phyloP scores from a whole-genome alignment of 2,113 vertebrate genomes.

The Ameiurus melas region DNA sequence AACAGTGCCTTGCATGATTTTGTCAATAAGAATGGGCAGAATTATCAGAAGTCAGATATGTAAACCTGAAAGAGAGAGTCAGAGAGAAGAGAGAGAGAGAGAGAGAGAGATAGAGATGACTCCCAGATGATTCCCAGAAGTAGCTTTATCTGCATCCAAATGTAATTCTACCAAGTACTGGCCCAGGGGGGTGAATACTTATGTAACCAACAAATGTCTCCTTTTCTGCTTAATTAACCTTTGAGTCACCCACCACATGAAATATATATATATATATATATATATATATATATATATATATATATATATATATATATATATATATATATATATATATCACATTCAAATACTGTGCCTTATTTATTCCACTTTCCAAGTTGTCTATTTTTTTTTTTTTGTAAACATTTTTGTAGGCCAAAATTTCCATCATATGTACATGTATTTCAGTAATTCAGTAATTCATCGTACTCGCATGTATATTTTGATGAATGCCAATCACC shows the following conservation, averaged over 20 bases:
- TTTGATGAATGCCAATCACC: not conserved
- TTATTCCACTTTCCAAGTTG: not conserved
- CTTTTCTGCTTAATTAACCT: not conserved
- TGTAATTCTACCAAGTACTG: not conserved
- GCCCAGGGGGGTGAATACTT: not conserved
- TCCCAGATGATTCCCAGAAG: not conserved
- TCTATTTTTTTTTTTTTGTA: not conserved
- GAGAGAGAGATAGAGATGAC: not conserved
- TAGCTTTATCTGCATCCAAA: not conserved
- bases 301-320: not conserved
- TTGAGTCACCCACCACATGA: not conserved
- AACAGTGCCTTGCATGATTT: not conserved
- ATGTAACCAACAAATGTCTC: not conserved
- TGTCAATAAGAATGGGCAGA: not conserved
- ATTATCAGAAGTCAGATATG: not conserved
- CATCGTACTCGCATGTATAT: not conserved
- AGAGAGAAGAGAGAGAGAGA: not conserved
- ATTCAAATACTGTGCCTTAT: not conserved
- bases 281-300: not conserved
- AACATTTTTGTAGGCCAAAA: not conserved
- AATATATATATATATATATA: not conserved
- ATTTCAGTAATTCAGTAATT: too few species aligned
- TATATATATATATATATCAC: not conserved
- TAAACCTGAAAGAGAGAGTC: not conserved
- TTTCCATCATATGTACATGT: too few species aligned